A percentile compares a stretch with the other conserved stretches of the same genome.
These are phyloP conservation scores for Nysson spinosus DNA, from an alignment of 2,888 invertebrate genomes.

Conservation along the genomic window DNA sequence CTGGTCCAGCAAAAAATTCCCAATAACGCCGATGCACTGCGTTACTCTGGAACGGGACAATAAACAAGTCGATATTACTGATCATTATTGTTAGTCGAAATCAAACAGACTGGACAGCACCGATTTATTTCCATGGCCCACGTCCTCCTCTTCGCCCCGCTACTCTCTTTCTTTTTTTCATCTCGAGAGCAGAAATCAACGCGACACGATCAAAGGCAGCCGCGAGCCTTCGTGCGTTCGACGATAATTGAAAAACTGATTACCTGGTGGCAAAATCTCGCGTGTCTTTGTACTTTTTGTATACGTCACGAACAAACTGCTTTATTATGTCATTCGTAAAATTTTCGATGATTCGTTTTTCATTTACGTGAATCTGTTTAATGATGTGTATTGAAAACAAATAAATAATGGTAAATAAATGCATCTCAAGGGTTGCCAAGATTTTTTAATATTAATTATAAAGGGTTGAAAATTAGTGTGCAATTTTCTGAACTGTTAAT, in stretches of 20 bases:
- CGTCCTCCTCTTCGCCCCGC: not conserved
- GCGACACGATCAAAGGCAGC: slow-evolving; percentile 51
- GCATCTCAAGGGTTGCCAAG: too few relatives aligned
- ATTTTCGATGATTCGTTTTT: too few relatives aligned
- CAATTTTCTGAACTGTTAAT: too few relatives aligned
- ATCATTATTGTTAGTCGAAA: slow-evolving; percentile 58
- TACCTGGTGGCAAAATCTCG: slow-evolving; percentile 46
- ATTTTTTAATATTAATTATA: too few relatives aligned
- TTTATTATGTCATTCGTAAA: too few relatives aligned
- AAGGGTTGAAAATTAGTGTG: too few relatives aligned
- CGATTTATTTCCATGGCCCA: slow-evolving; percentile 44
- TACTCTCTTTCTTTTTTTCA: not conserved
- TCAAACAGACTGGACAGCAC: slow-evolving; percentile 38
- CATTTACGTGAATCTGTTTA: too few relatives aligned
- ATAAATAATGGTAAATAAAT: too few relatives aligned
- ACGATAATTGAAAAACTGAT: slow-evolving; percentile 62
- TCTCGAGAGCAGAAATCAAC: slow-evolving; percentile 37
- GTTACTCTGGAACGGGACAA: slow-evolving; percentile 35
- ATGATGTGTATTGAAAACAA: too few relatives aligned
- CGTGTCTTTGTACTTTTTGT: slow-evolving; percentile 44
- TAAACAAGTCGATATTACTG: slow-evolving; percentile 58
- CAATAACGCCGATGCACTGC: slow-evolving; percentile 33
- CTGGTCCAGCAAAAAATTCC: slow-evolving; percentile 29
- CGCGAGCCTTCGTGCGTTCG: slow-evolving; percentile 38
- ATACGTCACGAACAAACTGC: too few relatives aligned